phyloP scores from a whole-genome alignment of 2,113 vertebrate species.

The Eidolon helvum region DNA sequence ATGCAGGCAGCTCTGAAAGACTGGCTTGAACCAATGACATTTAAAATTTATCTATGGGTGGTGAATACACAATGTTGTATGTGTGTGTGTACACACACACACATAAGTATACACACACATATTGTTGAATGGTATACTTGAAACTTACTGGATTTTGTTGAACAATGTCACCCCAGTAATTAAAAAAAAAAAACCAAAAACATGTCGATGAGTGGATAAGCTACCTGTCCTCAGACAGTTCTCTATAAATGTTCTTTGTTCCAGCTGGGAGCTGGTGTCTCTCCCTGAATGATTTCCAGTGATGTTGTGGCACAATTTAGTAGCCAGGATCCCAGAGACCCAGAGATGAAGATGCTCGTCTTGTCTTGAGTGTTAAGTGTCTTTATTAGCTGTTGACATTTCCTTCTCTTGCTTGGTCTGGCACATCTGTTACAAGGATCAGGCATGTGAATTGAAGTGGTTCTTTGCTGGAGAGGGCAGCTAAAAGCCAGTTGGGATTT shows the following conservation, averaged over 20 bases:
- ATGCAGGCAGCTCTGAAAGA: not conserved
- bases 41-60: not conserved
- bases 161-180: too few species aligned
- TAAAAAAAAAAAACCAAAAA: not conserved
- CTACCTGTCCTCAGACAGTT: slow-evolving; percentile 22
- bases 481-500: slow-evolving; percentile 5
- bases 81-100: too few species aligned
- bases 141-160: too few species aligned
- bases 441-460: not conserved
- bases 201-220: not conserved
- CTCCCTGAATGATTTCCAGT: slow-evolving; percentile 9
- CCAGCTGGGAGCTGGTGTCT: not conserved
- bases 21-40: slow-evolving; percentile 4
- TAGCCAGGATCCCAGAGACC: slow-evolving; percentile 4
- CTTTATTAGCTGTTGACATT: not conserved
- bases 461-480: slow-evolving; percentile 25
- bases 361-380: slow-evolving; percentile 6
- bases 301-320: not conserved
- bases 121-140: too few species aligned
- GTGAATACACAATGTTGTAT: too few species aligned
- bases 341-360: not conserved
- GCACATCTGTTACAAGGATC: not conserved
- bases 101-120: too few species aligned
- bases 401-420: slow-evolving; percentile 17
- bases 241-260: not conserved